Evolutionary conservation across 2,888 invertebrate genomes (phyloP), one percentile per base, ranked within the genome.

Genomic region (Eupithecia subfuscata): DNA sequence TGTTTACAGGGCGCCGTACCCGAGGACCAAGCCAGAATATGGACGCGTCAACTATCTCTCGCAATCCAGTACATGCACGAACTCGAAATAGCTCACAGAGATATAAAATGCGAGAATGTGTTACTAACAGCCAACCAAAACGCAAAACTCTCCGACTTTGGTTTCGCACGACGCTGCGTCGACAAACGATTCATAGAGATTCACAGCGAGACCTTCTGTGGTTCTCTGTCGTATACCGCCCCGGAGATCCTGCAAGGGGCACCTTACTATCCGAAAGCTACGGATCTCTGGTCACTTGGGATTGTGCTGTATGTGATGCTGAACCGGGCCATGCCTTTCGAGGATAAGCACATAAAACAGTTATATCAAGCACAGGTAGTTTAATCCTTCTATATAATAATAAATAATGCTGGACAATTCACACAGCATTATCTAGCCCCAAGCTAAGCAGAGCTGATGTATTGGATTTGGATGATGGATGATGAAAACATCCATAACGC

Each of bases 41-140:
- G 97, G 97, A 93, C 96, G 56, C 91, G 96, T 16, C 97, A 97
- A 88, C 89, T 97, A 1, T 93, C 96, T 11, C 89, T 97, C 68
- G 97, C 96, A 0, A 90, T 97, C 1, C 96, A 97, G 85, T 98
- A 97, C 86, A 95, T 97, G 86, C 97, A 97, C 86, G 96, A 96
- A 82, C 94, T 97, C 87, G 96, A 97, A 79, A 96, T 97, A 75
- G 97, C 97, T 0, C 98, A 98, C 87, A 94, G 98, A 78, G 98
- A 98, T 88, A 95, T 98, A 75, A 98, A 98, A 90, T 98, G 98
- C 86, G 98, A 98, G 90, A 98, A 98, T 86, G 96, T 97, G n/a
- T 90, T 97, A 2, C 92, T 97, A 11, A 97, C 97, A 0, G 94
- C 95, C 14, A 97, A 97, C 85, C 96, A 96, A 86, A 97, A 97